Conservation (phyloP, 1,140 invertebrate species). For the Drosophila santomea region DNA sequence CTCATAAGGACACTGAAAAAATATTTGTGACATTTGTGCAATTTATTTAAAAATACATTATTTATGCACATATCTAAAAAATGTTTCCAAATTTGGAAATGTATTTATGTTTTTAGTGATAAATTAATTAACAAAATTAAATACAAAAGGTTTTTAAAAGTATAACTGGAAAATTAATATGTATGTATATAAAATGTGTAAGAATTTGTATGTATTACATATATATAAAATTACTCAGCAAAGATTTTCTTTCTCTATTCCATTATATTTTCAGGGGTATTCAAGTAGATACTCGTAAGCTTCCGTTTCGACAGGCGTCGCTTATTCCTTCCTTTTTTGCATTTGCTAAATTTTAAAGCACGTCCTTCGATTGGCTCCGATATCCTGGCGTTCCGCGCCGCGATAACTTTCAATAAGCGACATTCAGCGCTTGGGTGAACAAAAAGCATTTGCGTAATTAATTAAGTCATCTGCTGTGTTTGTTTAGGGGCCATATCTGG, state of each 20-base stretch:
- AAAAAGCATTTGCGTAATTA: conserved; percentile 62
- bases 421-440: conserved; percentile 42
- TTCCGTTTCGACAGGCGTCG: conserved; percentile 3
- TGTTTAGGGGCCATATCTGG: conserved; percentile 35
- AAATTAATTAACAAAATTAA: too few species aligned
- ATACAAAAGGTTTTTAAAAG: too few species aligned
- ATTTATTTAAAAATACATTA: background rate
- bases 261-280: too few species aligned
- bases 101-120: too few species aligned
- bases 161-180: too few species aligned
- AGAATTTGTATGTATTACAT: too few species aligned
- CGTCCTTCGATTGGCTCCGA: conserved; percentile 50
- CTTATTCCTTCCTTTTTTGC: background rate
- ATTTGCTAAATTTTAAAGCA: conserved; percentile 37
- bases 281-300: conserved; percentile 12
- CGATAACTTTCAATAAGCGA: conserved; percentile 57
- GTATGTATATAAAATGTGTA: too few species aligned
- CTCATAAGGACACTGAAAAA: conserved; percentile 5
- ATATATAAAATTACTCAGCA: too few species aligned
- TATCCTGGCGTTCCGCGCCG: conserved; percentile 17
- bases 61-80: background rate
- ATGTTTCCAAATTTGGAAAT: background rate
- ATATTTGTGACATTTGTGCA: background rate
- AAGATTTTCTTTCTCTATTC: too few species aligned
- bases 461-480: conserved; percentile 55